Evolutionary conservation across 2,113 vertebrate species (phyloP), one percentile per base, ranked within the genome.

Genomic region (Phrynocephalus versicolor): DNA sequence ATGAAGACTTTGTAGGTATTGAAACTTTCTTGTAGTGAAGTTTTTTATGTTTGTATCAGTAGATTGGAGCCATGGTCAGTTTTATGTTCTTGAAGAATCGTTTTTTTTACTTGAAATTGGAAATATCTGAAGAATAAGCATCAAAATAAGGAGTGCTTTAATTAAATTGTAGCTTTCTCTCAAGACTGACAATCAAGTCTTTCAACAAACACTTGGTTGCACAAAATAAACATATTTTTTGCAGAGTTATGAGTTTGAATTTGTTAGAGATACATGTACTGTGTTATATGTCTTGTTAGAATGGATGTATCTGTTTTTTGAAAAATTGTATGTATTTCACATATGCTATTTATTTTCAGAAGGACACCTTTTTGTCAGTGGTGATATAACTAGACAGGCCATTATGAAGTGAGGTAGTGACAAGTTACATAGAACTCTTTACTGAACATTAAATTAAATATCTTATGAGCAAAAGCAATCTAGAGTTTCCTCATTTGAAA

Each of bases 161-260:
- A n/a, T 78, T 82, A 71, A 35, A 35, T 82, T 85, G 39, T 69
- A 69, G n/a, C 21, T 55, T 82, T 70, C 64, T 67, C 16, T 21
- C 35, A 55, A 30, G 45, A 55, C 57, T n/a, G 73, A 45, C 51
- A 69, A 84, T 69, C n/a, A 69, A 70, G 51, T 1, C 9, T 8
- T 25, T 79, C 19, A 79, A 79, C 70, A 85, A 70, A 51, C n/a
- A 60, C 25, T 75, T 67, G 37, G 71, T 23, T 75, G 18, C 14
- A 41, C 39, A 79, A 41, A 57, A 72, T 41, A 21, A 33, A 30
- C 76, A 79, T 71, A 51, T 85, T 23, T 45, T 37, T 67, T 39
- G 27, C 82, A 72, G 57, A 72, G 19, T 15, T 72, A 27, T 41
- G 30, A 45, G 72, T 79, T 13, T 30, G 12, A 62, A 5, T n/a